Evolutionary conservation across 2,113 vertebrate genomes (phyloP).

Genomic region (Gadus chalcogrammus): DNA sequence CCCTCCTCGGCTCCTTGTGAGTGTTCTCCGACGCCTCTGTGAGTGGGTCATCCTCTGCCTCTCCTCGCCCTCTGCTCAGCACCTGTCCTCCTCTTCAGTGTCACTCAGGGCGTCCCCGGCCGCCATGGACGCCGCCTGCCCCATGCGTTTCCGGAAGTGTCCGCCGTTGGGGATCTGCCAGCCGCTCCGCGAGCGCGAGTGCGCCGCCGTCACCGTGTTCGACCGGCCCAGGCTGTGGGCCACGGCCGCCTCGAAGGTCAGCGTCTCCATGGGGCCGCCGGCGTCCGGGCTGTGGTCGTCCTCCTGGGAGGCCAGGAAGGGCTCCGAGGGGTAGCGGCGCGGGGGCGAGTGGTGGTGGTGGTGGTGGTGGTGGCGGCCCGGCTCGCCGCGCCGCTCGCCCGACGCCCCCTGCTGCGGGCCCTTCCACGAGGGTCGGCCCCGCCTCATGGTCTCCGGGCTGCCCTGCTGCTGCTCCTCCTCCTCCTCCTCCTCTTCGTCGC

Average conservation of each 20-base stretch:
- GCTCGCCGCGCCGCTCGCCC: conserved; percentile 37
- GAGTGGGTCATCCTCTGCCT: neutral
- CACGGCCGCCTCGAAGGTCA: conserved; percentile 95
- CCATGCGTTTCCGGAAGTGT: conserved; percentile 89
- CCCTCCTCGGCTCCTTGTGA: conserved; percentile 18
- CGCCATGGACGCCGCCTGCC: conserved; percentile 81
- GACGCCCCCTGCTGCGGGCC: conserved; percentile 28
- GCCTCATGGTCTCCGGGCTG: conserved; percentile 54
- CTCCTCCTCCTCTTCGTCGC: conserved; percentile 46
- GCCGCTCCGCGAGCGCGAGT: conserved; percentile 81
- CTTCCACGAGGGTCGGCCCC: conserved; percentile 47
- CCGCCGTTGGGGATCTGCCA: conserved; percentile 97
- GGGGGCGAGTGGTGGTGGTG: conserved; percentile 71
- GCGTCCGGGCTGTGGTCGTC: conserved; percentile 93
- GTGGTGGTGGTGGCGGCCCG: neutral
- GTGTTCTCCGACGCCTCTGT: conserved; percentile 28
- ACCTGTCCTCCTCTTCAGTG: conserved; percentile 93
- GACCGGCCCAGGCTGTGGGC: conserved; percentile 92
- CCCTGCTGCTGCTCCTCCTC: conserved; percentile 50
- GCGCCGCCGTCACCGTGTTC: conserved; percentile 89
- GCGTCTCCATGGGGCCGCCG: conserved; percentile 87
- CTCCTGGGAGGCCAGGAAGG: conserved; percentile 89
- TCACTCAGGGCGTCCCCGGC: conserved; percentile 89
- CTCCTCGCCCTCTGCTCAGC: conserved; percentile 73
- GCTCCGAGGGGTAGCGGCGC: conserved; percentile 91